phyloP scores from a whole-genome alignment of 2,888 invertebrate species.

The Chymomyza procnemis region DNA sequence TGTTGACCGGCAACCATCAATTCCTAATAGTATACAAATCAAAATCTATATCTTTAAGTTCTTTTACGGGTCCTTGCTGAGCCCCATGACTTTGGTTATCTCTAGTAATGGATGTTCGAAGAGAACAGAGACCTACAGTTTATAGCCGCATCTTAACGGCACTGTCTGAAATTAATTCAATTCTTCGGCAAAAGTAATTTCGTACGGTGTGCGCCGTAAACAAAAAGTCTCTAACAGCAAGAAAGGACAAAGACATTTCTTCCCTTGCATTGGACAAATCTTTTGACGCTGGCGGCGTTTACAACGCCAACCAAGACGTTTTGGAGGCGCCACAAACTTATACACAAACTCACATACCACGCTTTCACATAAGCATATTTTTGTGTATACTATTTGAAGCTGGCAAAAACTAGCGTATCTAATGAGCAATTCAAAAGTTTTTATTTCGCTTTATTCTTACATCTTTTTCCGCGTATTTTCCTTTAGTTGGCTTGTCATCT shows the following conservation, averaged over 20 bases:
- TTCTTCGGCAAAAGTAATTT: background rate
- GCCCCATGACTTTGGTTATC: too few species aligned
- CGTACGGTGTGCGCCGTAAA: background rate
- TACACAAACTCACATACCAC: background rate
- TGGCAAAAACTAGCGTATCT: conserved; percentile 52
- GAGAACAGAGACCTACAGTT: too few species aligned
- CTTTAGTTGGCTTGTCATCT: conserved; percentile 38
- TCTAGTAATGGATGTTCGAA: too few species aligned
- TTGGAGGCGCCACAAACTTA: background rate
- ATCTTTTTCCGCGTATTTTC: conserved; percentile 45
- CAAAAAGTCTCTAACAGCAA: background rate
- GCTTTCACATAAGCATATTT: background rate
- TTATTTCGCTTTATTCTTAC: conserved; percentile 32
- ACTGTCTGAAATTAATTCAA: too few species aligned
- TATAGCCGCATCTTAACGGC: too few species aligned
- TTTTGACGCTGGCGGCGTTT: conserved; percentile 21
- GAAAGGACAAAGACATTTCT: background rate
- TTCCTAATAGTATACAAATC: too few species aligned
- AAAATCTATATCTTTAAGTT: too few species aligned
- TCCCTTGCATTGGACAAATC: conserved; percentile 26
- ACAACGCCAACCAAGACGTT: conserved; percentile 32
- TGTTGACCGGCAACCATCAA: too few species aligned
- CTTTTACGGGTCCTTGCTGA: too few species aligned
- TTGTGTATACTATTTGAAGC: background rate
- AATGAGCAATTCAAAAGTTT: conserved; percentile 69